Evolutionary conservation across 2,888 invertebrate genomes (phyloP).

Genomic region (Agrotis puta): DNA sequence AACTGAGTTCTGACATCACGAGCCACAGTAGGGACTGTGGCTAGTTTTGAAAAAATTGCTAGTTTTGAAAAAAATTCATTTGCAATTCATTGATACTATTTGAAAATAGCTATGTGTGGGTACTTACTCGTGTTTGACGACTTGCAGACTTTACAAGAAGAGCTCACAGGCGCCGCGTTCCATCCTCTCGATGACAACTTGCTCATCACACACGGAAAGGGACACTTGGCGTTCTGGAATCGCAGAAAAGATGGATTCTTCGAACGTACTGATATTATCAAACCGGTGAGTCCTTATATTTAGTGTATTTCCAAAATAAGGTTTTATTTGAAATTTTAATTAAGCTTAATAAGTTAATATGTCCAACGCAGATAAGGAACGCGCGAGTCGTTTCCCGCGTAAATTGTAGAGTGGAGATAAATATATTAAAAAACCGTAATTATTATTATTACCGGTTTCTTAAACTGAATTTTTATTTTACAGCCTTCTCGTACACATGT

Average conservation of each 20-base stretch:
- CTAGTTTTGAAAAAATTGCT: no score
- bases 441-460: constrained; percentile 23
- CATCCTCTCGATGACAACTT: constrained; percentile 98
- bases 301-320: neutral
- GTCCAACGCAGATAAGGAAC: constrained; percentile 39
- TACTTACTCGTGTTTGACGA: neutral
- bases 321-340: constrained; percentile 26
- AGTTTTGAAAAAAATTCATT: no score
- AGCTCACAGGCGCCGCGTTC: constrained; percentile 96
- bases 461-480: constrained; percentile 34
- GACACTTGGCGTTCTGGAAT: constrained; percentile 98
- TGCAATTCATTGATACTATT: neutral
- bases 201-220: constrained; percentile 97
- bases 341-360: constrained; percentile 48
- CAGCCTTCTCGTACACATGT: constrained; percentile 96
- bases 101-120: neutral
- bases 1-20: no score
- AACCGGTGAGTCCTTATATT: constrained; percentile 91
- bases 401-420: constrained; percentile 44
- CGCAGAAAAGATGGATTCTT: constrained; percentile 97
- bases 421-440: constrained; percentile 22
- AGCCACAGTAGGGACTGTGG: no score
- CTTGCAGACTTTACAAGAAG: constrained; percentile 96
- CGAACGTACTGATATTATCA: constrained; percentile 96
- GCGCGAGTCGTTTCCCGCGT: constrained; percentile 43